Base-by-base conservation (phyloP, 2,888 invertebrate species). In the Hemaris fuciformis region DNA sequence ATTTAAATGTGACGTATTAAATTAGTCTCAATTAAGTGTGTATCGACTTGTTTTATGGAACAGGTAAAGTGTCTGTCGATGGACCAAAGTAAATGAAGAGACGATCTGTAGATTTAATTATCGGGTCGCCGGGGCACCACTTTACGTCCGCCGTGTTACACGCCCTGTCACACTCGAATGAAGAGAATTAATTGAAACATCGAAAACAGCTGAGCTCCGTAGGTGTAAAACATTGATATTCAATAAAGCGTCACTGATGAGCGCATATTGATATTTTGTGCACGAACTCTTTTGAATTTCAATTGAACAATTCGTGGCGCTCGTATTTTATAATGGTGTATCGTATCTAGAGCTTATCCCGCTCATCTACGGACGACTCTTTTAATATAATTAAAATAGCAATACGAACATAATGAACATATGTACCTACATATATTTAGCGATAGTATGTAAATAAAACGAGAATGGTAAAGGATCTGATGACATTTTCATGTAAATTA, bases 141-240 rank as follows among this genome's bases (percentile, higher is more conserved):
- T 53, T 18, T 31, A 27, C 23, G 57, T 56, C 57, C 60, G 62
- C 62, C 61, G 56, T 18, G 60, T 62, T 59, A 64, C 62, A 59
- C 27, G 27, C 48, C 48, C 15, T 27, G 48, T 27, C 48, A 69
- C 64, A 60, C 69, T 68, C 65, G 68, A 72, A 68, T 70, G 68
- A 66, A 73, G 68, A 64, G 67, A 70, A 68, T 68, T 69, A 74
- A 75, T 70, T 70, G 71, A 65, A 59, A 46, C 45, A 22, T 66
- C 69, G 66, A 69, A 74, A 74, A 76, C 62, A 63, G 70, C 65
- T 60, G 65, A 67, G 70, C 66, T 61, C 63, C 64, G 63, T 68
- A 61, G 59, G 58, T 62, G 66, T 63, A 46, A 66, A 67, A 62
- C 65, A 66, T 64, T 66, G 66, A 64, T 56, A 62, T 59, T 46